phyloP scores from a whole-genome alignment of 2,888 invertebrate species.

The Chironomus tentans region DNA sequence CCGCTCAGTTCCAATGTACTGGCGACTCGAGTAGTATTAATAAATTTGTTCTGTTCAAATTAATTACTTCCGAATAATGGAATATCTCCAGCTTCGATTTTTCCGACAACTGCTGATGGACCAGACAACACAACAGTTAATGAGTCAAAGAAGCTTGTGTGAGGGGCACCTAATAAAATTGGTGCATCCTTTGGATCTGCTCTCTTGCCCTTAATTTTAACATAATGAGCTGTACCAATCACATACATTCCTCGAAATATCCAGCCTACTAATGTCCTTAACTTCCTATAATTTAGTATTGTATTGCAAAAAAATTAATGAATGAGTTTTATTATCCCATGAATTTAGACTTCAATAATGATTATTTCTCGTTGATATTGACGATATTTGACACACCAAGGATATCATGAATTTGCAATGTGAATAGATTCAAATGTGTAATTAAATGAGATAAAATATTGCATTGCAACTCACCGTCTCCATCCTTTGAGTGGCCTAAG shows the following conservation, averaged over 20 bases:
- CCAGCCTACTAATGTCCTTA: conserved; percentile 55
- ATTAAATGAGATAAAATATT: not conserved
- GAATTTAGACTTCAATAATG: not conserved
- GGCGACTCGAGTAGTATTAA: not conserved
- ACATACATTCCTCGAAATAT: conserved; percentile 69
- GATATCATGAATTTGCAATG: too few relatives aligned
- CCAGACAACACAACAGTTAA: conserved; percentile 71
- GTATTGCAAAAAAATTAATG: not conserved
- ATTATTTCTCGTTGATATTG: not conserved
- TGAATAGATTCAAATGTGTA: too few relatives aligned
- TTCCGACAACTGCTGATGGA: conserved; percentile 85
- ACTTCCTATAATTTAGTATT: conserved; percentile 43
- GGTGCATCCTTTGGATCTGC: conserved; percentile 63
- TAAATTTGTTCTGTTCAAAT: too few relatives aligned
- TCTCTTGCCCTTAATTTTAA: conserved; percentile 62
- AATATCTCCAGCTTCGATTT: conserved; percentile 69
- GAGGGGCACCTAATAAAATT: conserved; percentile 78
- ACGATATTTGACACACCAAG: not conserved
- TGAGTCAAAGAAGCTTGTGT: conserved; percentile 86
- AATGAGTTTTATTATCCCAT: not conserved
- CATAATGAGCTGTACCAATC: conserved; percentile 71
- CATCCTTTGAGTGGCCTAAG: conserved; percentile 75
- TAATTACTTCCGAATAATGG: conserved; percentile 85
- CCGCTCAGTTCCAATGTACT: not conserved
- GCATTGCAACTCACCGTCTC: conserved; percentile 61